Conservation (phyloP, 1,140 invertebrate genomes). For the Ceratina calcarata region DNA sequence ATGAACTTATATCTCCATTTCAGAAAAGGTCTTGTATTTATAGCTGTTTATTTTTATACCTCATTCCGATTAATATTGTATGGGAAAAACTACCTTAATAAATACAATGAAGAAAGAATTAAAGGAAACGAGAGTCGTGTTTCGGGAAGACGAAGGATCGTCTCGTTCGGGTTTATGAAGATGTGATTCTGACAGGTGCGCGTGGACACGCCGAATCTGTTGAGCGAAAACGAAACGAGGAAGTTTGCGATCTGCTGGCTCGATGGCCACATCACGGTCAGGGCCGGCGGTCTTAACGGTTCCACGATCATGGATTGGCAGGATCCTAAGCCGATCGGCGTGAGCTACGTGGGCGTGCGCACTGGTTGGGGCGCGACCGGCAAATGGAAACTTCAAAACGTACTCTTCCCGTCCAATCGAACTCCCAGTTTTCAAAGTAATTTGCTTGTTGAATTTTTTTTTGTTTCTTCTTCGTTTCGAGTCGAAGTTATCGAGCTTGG, state of each 20-base stretch:
- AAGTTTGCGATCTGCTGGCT: conserved; percentile 83
- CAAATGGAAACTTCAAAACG: conserved; percentile 80
- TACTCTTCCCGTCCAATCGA: conserved; percentile 42
- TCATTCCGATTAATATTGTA: too few species aligned
- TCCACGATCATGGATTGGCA: conserved; percentile 81
- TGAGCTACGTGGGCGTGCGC: conserved; percentile 83
- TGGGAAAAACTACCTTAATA: not conserved
- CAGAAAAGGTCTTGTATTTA: too few species aligned
- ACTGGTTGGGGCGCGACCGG: conserved; percentile 84
- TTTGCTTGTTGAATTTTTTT: conserved; percentile 3
- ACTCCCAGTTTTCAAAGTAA: conserved; percentile 50
- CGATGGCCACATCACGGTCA: conserved; percentile 80
- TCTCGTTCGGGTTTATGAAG: not conserved
- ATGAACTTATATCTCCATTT: too few species aligned
- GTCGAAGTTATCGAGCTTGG: not conserved
- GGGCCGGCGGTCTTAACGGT: conserved; percentile 74
- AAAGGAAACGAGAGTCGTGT: not conserved
- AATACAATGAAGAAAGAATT: not conserved
- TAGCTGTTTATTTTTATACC: too few species aligned
- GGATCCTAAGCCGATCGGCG: conserved; percentile 82
- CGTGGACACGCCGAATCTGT: conserved; percentile 80
- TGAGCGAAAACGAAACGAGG: conserved; percentile 81
- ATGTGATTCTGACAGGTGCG: conserved; percentile 76
- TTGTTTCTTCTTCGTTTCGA: conserved; percentile 14
- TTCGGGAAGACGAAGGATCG: not conserved